These are phyloP conservation scores for Colinus virginianus DNA, from an alignment of 2,113 vertebrate species.

Conservation along the genomic window DNA sequence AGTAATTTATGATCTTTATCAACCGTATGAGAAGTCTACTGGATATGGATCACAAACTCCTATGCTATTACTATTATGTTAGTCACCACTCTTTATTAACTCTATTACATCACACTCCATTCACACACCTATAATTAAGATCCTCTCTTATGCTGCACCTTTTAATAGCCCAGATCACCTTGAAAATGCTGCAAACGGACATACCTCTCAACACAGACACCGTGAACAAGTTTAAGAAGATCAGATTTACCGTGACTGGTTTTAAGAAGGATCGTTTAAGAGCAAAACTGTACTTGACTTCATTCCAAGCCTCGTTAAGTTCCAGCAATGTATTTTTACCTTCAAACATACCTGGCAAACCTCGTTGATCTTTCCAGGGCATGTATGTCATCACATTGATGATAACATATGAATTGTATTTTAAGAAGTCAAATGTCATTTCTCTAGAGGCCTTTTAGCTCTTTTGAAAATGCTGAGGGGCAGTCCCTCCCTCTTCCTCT, in stretches of 20 bases:
- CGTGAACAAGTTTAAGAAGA: constrained; percentile 12
- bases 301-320: neutral
- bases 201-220: neutral
- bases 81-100: constrained; percentile 49
- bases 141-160: constrained; percentile 20
- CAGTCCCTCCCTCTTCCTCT: neutral
- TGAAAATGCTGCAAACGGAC: constrained; percentile 24
- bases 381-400: constrained; percentile 37
- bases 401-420: constrained; percentile 32
- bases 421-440: constrained; percentile 43
- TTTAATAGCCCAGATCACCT: constrained; percentile 61
- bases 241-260: constrained; percentile 32
- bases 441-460: constrained; percentile 30
- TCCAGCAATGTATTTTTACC: constrained; percentile 2
- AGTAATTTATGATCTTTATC: constrained; percentile 60
- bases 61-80: constrained; percentile 28
- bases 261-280: neutral
- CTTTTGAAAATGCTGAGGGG: constrained; percentile 40
- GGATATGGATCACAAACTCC: constrained; percentile 63
- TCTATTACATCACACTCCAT: constrained; percentile 41
- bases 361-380: constrained; percentile 37
- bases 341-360: constrained; percentile 18
- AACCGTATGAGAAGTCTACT: constrained; percentile 49
- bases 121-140: constrained; percentile 52
- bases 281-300: constrained; percentile 9